A percentile compares a stretch with the other conserved stretches of the same genome.
These are phyloP conservation scores for Rhynchomys soricoides DNA, from an alignment of 2,113 vertebrate genomes.

Conservation along the genomic window DNA sequence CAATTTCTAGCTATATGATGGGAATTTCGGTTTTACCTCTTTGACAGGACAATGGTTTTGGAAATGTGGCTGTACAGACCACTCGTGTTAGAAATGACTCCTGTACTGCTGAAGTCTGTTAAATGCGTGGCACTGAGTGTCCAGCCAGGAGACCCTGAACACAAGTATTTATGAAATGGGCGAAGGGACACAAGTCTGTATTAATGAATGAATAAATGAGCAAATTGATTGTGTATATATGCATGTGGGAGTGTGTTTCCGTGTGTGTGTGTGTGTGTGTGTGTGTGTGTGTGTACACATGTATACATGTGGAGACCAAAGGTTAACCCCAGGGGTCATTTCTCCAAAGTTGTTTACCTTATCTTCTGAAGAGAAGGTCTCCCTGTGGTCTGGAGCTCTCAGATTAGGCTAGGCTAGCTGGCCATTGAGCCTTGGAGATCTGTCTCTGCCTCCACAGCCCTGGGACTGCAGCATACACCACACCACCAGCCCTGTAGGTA, in stretches of 20 bases:
- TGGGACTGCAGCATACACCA: neutral
- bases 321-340: neutral
- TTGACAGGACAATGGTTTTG: neutral
- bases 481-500: neutral
- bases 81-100: no score
- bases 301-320: neutral
- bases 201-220: neutral
- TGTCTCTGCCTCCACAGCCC: neutral
- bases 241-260: neutral
- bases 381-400: neutral
- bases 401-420: neutral
- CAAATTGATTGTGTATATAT: neutral
- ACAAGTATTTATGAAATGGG: neutral
- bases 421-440: neutral
- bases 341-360: neutral
- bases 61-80: neutral
- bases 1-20: neutral
- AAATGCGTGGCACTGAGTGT: fast-evolving
- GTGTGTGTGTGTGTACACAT: neutral
- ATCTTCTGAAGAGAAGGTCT: neutral
- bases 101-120: neutral
- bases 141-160: neutral
- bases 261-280: neutral
- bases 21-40: neutral
- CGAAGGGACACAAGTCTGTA: no score